phyloP scores from a whole-genome alignment of 1,140 invertebrate species.

The Adelges cooleyi region DNA sequence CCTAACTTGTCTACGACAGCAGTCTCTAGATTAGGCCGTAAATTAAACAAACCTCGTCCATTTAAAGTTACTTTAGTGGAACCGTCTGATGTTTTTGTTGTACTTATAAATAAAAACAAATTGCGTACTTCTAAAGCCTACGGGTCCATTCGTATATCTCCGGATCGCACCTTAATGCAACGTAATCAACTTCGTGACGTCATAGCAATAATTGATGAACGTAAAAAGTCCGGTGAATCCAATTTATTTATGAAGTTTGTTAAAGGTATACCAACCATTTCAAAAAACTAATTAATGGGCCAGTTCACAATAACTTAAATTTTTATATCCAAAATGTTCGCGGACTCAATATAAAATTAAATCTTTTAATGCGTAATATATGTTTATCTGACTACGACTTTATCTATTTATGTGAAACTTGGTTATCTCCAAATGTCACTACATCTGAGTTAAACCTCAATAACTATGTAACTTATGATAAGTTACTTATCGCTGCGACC shows the following conservation, averaged over 20 bases:
- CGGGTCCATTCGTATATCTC: not conserved
- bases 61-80: not conserved
- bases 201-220: not conserved
- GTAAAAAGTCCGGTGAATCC: not conserved
- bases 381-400: not conserved
- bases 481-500: not conserved
- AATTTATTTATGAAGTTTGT: not conserved
- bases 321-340: not conserved
- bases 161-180: not conserved
- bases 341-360: not conserved
- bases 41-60: not conserved
- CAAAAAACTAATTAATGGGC: not conserved
- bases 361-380: not conserved
- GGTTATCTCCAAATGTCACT: not conserved
- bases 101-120: not conserved
- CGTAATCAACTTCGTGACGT: not conserved
- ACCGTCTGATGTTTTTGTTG: not conserved
- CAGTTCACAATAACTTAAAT: not conserved
- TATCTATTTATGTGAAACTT: not conserved
- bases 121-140: not conserved
- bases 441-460: not conserved
- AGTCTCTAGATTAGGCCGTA: not conserved
- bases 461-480: not conserved
- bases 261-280: not conserved
- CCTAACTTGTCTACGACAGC: not conserved